phyloP scores from a whole-genome alignment of 1,140 invertebrate species.

The Nilaparvata lugens region DNA sequence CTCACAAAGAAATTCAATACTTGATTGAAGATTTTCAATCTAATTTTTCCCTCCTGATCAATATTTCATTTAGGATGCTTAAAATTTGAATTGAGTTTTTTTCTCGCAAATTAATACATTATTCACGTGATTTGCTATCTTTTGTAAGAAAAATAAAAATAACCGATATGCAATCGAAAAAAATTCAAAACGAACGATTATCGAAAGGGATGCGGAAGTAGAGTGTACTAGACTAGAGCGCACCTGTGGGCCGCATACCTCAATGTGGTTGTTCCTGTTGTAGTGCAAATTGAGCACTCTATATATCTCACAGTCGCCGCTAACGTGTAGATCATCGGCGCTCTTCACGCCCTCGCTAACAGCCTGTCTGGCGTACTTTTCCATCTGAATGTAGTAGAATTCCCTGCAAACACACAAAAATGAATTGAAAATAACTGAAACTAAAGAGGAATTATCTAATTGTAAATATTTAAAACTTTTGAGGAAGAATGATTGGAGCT shows the following conservation, averaged over 20 bases:
- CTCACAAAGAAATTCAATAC: too few relatives aligned
- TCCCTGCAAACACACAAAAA: slow-evolving; percentile 60
- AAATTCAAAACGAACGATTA: too few relatives aligned
- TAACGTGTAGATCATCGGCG: slow-evolving; percentile 86
- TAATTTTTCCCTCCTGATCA: too few relatives aligned
- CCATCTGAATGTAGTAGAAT: slow-evolving; percentile 99
- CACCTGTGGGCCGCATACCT: slow-evolving; percentile 71
- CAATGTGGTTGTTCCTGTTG: slow-evolving; percentile 99
- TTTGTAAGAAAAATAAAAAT: too few relatives aligned
- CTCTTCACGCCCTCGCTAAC: slow-evolving; percentile 92
- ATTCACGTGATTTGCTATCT: too few relatives aligned
- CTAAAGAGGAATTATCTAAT: slow-evolving; percentile 28
- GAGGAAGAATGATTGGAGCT: not conserved
- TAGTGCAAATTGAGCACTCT: slow-evolving; percentile 97
- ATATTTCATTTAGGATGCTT: too few relatives aligned
- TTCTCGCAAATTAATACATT: too few relatives aligned
- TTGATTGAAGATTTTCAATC: too few relatives aligned
- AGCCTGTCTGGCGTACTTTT: slow-evolving; percentile 97
- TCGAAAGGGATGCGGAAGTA: too few relatives aligned
- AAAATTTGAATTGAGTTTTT: too few relatives aligned
- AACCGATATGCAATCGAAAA: too few relatives aligned
- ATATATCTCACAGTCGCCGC: slow-evolving; percentile 93
- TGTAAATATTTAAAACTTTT: not conserved
- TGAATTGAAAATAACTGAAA: slow-evolving; percentile 29
- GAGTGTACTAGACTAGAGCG: slow-evolving; percentile 24